Evolutionary conservation across 2,888 invertebrate species (phyloP).

Genomic region (Meiosimyza platycephala): DNA sequence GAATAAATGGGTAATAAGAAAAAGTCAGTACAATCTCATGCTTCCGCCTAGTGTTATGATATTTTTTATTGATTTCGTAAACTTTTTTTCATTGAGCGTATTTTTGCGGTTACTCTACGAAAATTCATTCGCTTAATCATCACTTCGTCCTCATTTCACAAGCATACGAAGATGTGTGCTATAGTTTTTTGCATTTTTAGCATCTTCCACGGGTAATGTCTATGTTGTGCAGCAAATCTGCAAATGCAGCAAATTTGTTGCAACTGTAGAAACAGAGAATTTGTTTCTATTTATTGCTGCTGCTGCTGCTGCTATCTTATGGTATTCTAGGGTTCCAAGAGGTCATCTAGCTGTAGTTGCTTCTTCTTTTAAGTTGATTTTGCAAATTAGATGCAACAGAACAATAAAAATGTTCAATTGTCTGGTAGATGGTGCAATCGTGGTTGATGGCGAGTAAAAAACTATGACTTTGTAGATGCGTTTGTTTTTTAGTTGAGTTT

Average conservation of each 20-base stretch:
- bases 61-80: no score
- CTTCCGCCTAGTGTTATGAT: no score
- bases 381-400: background rate
- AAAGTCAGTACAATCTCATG: no score
- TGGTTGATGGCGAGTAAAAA: no score
- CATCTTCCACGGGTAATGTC: no score
- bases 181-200: no score
- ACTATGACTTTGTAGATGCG: background rate
- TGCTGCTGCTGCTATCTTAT: slow-evolving; percentile 19
- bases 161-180: no score
- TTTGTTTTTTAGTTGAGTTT: background rate
- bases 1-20: no score
- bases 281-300: slow-evolving; percentile 1
- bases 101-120: no score
- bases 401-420: slow-evolving; percentile 19
- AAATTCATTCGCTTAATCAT: no score
- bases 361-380: slow-evolving; percentile 3
- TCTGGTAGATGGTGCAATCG: background rate
- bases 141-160: no score
- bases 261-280: slow-evolving; percentile 12
- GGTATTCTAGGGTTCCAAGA: slow-evolving; percentile 31
- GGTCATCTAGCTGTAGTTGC: slow-evolving; percentile 39
- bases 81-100: no score
- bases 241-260: slow-evolving; percentile 18
- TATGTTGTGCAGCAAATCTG: background rate